Evolutionary conservation across 2,797 vertebrate species (phyloP), one percentile per base, ranked within the genome.

Genomic region (Otolemur crassicaudatus): DNA sequence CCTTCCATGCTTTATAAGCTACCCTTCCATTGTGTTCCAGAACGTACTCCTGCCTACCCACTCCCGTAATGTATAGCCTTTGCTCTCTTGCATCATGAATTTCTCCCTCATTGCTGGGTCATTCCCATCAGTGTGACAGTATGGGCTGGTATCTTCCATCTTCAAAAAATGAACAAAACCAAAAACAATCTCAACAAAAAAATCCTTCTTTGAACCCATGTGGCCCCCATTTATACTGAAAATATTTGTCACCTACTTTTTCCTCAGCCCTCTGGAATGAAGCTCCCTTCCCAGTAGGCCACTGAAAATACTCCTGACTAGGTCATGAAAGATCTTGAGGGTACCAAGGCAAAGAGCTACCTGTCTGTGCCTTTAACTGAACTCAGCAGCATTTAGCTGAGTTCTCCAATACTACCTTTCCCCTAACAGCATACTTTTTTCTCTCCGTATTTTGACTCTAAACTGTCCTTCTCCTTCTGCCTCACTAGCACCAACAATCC

Each of bases 291-390:
- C 31, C 3, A 67, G n/a, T 1, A 63, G 2, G n/a, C 46, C 60
- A 87, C 7, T 40, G 31, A 87, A 82, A 81, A 58, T 17, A 46
- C 34, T 89, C 75, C 40, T 60, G 3, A 70, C 58, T 31, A 65
- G 73, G 87, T 83, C 84, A 86, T 49, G 69, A 94, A 72, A 17
- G 27, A 67, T 46, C 80, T 76, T 75, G 58, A 20, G 29, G 27
- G 61, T 91, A 72, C 84, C 69, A 95, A 86, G n/a, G 81, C 56
- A 87, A 85, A 90, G 58, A 93, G 60, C 46, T 40, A 25, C 22
- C 56, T 81, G 60, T 83, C 69, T 53, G 10, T 22, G 20, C 20
- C 77, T 46, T 72, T 63, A 67, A 73, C 3, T 82, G 75, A 40
- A 40, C n/a, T 77, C 75, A 67, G 75, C 11, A 76, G 56, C 65